Base-by-base conservation (phyloP, 1,140 invertebrate species). In the Cydia amplana region DNA sequence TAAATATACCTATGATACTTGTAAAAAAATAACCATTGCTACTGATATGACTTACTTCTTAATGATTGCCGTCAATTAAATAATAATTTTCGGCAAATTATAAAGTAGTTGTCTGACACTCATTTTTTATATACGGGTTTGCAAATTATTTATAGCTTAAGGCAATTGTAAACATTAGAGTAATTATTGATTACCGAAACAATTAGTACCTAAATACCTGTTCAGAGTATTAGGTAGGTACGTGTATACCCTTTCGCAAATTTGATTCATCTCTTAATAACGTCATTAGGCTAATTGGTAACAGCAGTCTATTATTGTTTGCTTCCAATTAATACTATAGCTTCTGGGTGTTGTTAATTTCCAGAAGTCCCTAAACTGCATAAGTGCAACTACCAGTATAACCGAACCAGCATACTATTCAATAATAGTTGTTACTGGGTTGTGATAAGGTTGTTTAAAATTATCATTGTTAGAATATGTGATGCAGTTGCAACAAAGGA, bases 401-500 rank as follows among this genome's bases (percentile, higher is more conserved):
- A 23, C 9, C 55, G 55, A 60, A 60, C 55, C 5, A 10, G 55
- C 20, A 23, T 9, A 12, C 20, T 60, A 55, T 14, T 55, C n/a
- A 55, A 55, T 60, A 7, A 60, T 60, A 60, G 2, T 23, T 7
- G 20, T 23, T 60, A 23, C 55, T 23, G 55, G 55, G 1, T 60
- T 9, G 18, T 60, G 20, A 60, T 60, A 60, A 60, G n/a, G 55
- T 60, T 9, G 5, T 60, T 60, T 10, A 23, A 23, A 60, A 60
- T 12, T 20, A 60, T 60, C 55, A 18, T 18, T 7, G 20, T 60
- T 60, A 60, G 20, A 60, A 60, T 51, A 18, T 18, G n/a, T 18
- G n/a, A 51, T 60, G 55, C 20, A 60, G 6, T 60, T 23, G 70
- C 72, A 82, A 91, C 88, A 91, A 89, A 82, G 87, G 72, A 78